Conservation (phyloP, 2,888 invertebrate species). For the Acronicta psi region DNA sequence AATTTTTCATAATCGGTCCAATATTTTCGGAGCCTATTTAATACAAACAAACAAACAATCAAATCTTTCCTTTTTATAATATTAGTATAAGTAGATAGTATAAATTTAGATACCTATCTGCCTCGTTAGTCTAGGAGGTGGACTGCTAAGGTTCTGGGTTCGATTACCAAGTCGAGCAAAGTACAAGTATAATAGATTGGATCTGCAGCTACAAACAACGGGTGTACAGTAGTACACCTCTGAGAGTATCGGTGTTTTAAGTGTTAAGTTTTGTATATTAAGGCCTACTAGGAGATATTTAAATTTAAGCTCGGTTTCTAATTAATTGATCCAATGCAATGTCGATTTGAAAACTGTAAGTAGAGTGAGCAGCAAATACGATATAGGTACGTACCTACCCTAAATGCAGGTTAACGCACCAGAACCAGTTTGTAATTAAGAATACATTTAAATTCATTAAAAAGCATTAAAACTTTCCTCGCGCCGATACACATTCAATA, state of each 20-base stretch:
- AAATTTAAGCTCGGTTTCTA: conserved; percentile 11
- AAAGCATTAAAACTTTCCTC: conserved; percentile 83
- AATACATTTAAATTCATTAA: conserved; percentile 87
- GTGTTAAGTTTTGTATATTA: background rate
- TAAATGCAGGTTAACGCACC: conserved; percentile 80
- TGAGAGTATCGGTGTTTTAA: background rate
- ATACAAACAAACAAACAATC: no score
- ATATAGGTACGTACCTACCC: conserved; percentile 59
- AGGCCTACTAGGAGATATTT: background rate
- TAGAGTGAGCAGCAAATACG: conserved; percentile 47
- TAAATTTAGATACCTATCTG: no score
- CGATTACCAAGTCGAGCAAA: no score
- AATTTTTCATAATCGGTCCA: no score
- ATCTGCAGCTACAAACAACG: no score
- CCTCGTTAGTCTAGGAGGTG: no score
- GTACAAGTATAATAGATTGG: no score
- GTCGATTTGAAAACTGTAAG: conserved; percentile 42
- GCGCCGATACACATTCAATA: conserved; percentile 71
- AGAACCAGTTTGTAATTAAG: conserved; percentile 87
- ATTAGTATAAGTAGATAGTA: no score
- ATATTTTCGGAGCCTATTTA: no score
- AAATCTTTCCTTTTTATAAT: no score
- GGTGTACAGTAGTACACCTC: no score
- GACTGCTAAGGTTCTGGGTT: no score
- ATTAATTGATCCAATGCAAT: conserved; percentile 29